Conservation (phyloP, 2,797 vertebrate species). For the Myiotriccus ornatus region DNA sequence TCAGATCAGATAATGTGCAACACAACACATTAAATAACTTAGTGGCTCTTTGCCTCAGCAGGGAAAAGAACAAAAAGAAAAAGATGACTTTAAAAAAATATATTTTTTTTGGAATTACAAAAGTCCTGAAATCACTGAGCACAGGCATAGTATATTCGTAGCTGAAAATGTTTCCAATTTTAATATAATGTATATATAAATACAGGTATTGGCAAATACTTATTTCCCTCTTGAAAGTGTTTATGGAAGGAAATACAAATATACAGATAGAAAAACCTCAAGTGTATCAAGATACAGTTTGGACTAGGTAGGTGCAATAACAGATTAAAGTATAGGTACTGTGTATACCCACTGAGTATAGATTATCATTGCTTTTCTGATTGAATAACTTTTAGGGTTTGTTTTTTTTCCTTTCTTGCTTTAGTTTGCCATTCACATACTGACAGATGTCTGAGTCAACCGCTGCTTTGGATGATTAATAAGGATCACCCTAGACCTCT, state of each 20-base stretch:
- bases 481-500: neutral
- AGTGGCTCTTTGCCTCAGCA: neutral
- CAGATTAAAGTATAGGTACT: neutral
- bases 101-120: neutral
- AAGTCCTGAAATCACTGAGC: neutral
- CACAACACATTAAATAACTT: neutral
- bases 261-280: neutral
- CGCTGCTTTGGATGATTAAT: neutral
- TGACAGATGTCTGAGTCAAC: neutral
- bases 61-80: neutral
- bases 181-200: neutral
- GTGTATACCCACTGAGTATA: neutral
- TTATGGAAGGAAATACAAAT: neutral
- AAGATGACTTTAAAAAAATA: neutral
- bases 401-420: accelerated
- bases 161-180: neutral
- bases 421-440: neutral
- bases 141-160: neutral
- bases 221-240: neutral
- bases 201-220: neutral
- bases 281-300: neutral
- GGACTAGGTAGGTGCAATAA: neutral
- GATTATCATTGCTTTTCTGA: neutral
- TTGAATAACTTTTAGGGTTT: neutral
- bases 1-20: neutral